phyloP scores from a whole-genome alignment of 2,888 invertebrate genomes.

The Anorthoa munda region DNA sequence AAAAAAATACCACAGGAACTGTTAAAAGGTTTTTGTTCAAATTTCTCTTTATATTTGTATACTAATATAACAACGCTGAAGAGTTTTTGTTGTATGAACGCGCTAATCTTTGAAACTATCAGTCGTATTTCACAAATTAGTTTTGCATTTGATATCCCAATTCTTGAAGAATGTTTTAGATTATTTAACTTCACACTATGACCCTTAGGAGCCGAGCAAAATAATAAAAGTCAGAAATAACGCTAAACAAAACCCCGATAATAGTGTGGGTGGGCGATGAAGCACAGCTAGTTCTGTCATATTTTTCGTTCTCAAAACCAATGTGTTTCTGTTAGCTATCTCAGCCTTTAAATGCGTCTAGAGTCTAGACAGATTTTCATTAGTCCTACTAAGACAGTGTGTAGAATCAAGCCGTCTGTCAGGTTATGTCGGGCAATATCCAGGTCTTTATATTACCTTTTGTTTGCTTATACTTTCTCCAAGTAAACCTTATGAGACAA shows the following conservation, averaged over 20 bases:
- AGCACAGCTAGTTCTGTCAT: neutral
- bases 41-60: too few relatives aligned
- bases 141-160: neutral
- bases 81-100: too few relatives aligned
- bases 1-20: neutral
- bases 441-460: neutral
- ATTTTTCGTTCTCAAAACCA: neutral
- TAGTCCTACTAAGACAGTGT: neutral
- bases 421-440: constrained; percentile 5
- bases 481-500: constrained; percentile 15
- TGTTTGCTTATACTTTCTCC: neutral
- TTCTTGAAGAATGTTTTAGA: neutral
- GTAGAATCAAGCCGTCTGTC: neutral
- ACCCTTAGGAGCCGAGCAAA: neutral
- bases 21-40: neutral
- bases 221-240: neutral
- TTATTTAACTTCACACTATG: neutral
- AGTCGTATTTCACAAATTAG: too few relatives aligned
- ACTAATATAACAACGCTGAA: too few relatives aligned
- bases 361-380: constrained; percentile 42
- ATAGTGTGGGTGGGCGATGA: neutral
- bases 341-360: constrained; percentile 35
- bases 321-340: neutral
- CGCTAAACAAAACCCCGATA: neutral
- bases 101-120: too few relatives aligned